A percentile compares a stretch with the other conserved stretches of the same genome.
phyloP scores from a whole-genome alignment of 1,140 invertebrate genomes.

The Drosophila nannoptera region DNA sequence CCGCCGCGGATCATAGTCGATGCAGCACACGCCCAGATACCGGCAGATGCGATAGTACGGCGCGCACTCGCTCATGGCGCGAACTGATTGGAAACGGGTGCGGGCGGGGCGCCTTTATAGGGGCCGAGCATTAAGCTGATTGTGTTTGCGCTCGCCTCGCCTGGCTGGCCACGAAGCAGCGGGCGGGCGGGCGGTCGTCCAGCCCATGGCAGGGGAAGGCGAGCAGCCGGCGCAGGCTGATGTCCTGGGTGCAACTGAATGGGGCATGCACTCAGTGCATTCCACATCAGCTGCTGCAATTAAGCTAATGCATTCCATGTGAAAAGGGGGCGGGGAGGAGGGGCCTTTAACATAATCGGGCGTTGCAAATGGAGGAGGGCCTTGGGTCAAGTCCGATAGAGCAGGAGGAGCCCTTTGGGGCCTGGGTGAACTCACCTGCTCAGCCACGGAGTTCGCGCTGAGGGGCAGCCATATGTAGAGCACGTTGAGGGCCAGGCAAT shows the following conservation, averaged over 20 bases:
- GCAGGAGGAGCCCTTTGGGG: too few species aligned
- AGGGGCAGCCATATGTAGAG: background rate
- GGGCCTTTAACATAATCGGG: too few species aligned
- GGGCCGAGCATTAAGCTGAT: constrained; percentile 9
- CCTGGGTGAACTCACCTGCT: background rate
- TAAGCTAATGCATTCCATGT: too few species aligned
- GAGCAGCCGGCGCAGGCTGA: too few species aligned
- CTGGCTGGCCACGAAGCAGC: constrained; percentile 49
- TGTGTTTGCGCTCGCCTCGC: constrained; percentile 38
- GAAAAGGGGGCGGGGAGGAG: too few species aligned
- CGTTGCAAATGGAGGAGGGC: too few species aligned
- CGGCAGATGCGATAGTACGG: constrained; percentile 57
- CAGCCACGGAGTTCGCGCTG: background rate
- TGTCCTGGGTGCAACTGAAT: too few species aligned
- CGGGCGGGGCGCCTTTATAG: constrained; percentile 1
- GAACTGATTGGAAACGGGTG: constrained; percentile 9
- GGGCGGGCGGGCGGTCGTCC: too few species aligned
- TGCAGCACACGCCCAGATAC: constrained; percentile 63
- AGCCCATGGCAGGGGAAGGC: too few species aligned
- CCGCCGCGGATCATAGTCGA: constrained; percentile 43
- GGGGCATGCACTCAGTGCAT: too few species aligned
- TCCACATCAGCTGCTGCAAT: too few species aligned
- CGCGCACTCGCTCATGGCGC: constrained; percentile 27
- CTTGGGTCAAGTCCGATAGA: too few species aligned
- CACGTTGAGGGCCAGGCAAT: background rate